Percentiles rank a stretch among this genome's conserved stretches.
Evolutionary conservation across 1,140 invertebrate species (phyloP).

Genomic region (Varroa destructor): DNA sequence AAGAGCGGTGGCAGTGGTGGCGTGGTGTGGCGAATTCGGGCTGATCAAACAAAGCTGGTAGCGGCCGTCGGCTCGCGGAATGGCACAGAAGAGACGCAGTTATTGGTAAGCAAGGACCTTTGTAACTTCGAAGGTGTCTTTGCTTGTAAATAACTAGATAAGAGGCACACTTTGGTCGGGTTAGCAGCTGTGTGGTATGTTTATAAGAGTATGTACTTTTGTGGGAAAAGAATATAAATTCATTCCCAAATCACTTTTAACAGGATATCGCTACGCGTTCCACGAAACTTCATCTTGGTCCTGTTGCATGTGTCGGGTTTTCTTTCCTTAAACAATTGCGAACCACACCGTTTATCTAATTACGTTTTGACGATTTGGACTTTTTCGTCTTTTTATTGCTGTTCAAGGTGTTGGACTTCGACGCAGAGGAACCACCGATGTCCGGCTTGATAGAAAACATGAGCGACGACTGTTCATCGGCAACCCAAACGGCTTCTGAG

Average conservation of each 20-base stretch:
- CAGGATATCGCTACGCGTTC: no score
- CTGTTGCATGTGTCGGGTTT: no score
- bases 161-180: no score
- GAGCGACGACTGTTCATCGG: neutral
- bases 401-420: conserved; percentile 63
- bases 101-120: conserved; percentile 53
- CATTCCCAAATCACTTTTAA: no score
- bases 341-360: neutral
- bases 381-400: neutral
- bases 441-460: neutral
- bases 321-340: no score
- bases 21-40: conserved; percentile 92
- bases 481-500: neutral
- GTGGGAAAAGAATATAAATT: no score
- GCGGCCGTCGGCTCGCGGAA: conserved; percentile 96
- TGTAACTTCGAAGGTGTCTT: no score
- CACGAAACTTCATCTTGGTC: no score
- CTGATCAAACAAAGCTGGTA: conserved; percentile 88
- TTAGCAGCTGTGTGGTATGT: neutral
- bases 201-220: neutral
- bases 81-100: conserved; percentile 95
- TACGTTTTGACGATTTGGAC: neutral
- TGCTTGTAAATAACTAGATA: no score
- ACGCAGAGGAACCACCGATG: conserved; percentile 50
- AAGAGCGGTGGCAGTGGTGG: conserved; percentile 91